A percentile compares a stretch with the other conserved stretches of the same genome.
These are phyloP conservation scores for Salarias fasciatus DNA, from an alignment of 2,797 vertebrate species.

Conservation along the genomic window DNA sequence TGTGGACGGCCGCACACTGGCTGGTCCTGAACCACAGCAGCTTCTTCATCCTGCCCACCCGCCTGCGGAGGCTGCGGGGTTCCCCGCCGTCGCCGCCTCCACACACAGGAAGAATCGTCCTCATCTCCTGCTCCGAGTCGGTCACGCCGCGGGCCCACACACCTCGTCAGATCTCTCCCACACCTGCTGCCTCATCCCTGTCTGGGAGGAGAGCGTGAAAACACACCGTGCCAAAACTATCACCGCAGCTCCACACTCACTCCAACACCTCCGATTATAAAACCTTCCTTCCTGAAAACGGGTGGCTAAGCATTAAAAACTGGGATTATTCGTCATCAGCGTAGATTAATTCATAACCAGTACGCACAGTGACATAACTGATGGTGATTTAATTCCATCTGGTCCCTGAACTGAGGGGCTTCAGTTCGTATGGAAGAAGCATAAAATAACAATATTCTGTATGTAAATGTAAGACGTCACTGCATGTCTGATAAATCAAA, in stretches of 20 bases:
- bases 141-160: slow-evolving; percentile 55
- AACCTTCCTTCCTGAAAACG: no score
- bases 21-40: slow-evolving; percentile 56
- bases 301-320: no score
- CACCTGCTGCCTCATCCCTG: slow-evolving; percentile 69
- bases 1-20: slow-evolving; percentile 53
- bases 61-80: slow-evolving; percentile 60
- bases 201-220: slow-evolving; percentile 18
- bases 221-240: slow-evolving; percentile 1
- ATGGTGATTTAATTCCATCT: no score
- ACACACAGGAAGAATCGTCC: slow-evolving; percentile 59
- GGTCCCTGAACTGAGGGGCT: no score
- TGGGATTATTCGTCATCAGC: no score
- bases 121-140: slow-evolving; percentile 62
- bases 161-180: slow-evolving; percentile 46
- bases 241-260: not conserved
- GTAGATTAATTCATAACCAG: no score
- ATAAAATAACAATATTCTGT: no score
- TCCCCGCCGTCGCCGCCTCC: slow-evolving; percentile 53
- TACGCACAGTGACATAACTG: no score
- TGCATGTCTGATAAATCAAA: no score
- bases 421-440: no score
- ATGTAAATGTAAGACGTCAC: no score
- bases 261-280: no score
- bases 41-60: slow-evolving; percentile 73